Percentiles rank a stretch among this genome's conserved stretches.
phyloP scores from a whole-genome alignment of 2,888 invertebrate species.

The Tenthredo amoena region DNA sequence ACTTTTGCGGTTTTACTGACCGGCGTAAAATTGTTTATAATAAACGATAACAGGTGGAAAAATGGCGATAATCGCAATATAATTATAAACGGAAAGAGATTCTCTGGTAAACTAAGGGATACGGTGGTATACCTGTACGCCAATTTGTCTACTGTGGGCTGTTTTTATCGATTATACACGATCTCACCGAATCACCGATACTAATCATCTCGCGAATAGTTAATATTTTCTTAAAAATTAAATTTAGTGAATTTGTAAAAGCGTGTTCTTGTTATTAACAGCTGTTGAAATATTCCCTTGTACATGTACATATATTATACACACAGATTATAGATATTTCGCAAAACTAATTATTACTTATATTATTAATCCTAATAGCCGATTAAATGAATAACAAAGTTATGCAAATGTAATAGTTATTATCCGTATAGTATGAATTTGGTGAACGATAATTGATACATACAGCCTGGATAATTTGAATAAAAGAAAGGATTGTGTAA shows the following conservation, averaged over 20 bases:
- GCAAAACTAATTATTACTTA: not conserved
- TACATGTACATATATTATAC: not conserved
- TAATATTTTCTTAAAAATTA: not conserved
- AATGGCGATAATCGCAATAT: not conserved
- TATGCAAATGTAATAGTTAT: not conserved
- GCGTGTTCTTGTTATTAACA: not conserved
- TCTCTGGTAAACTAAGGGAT: constrained; percentile 13
- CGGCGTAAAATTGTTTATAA: not conserved
- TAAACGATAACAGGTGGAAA: not conserved
- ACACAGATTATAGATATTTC: not conserved
- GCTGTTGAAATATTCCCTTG: not conserved
- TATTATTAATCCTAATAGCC: not conserved
- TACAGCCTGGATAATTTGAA: not conserved
- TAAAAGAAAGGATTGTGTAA: not conserved
- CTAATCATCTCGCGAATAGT: not conserved
- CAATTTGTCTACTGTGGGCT: constrained; percentile 1
- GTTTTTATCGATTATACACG: not conserved
- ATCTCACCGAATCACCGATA: not conserved
- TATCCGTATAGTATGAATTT: not conserved
- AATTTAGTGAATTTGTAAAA: not conserved
- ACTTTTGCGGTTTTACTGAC: not conserved
- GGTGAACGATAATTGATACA: constrained; percentile 13
- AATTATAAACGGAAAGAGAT: not conserved
- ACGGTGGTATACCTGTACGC: not conserved
- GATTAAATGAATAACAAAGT: not conserved